phyloP scores from a whole-genome alignment of 2,797 vertebrate species.

The Enteromius viviparus region DNA sequence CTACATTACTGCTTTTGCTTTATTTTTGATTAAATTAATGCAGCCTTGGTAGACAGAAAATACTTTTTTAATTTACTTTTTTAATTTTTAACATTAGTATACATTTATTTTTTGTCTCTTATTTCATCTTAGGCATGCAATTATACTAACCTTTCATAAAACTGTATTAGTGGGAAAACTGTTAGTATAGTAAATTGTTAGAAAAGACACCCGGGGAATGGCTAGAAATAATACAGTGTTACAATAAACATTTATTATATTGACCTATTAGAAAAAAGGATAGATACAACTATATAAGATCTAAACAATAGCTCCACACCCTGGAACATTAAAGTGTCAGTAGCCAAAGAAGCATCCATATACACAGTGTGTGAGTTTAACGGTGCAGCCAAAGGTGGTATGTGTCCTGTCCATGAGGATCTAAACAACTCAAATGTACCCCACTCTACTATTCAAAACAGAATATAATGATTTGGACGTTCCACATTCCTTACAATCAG shows the following conservation, averaged over 20 bases:
- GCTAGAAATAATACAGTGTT: not conserved
- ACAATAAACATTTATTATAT: not conserved
- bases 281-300: not conserved
- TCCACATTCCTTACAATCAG: conserved; percentile 44
- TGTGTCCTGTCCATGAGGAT: conserved; percentile 33
- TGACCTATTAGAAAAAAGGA: not conserved
- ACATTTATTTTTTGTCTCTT: not conserved
- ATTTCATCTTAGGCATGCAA: not conserved
- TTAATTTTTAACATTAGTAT: not conserved
- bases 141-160: not conserved
- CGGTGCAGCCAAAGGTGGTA: conserved; percentile 19
- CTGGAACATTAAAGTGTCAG: not conserved
- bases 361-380: not conserved
- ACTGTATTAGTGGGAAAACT: too few relatives aligned
- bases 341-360: not conserved
- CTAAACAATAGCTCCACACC: not conserved
- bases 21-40: not conserved
- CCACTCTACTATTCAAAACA: conserved; percentile 18
- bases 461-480: conserved; percentile 23
- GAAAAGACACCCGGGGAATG: not conserved
- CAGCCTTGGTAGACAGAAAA: not conserved
- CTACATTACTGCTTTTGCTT: not conserved
- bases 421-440: conserved; percentile 36
- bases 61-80: too few relatives aligned
- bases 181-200: not conserved